phyloP scores from a whole-genome alignment of 2,113 vertebrate genomes.

The Aphelocoma coerulescens region DNA sequence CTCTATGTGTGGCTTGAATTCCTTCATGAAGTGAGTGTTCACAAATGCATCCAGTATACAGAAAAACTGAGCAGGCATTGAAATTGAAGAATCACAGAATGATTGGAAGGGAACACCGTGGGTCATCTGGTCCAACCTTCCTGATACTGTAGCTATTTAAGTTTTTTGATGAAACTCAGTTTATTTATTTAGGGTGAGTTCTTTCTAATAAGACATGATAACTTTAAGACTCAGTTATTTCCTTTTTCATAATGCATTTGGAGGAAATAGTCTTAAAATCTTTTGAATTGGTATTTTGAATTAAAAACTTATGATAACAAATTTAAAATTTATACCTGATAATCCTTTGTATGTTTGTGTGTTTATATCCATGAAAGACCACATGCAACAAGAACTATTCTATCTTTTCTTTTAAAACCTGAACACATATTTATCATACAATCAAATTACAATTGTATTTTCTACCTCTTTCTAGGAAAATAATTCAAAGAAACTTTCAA shows the following conservation, averaged over 20 bases:
- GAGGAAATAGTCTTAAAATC: background rate
- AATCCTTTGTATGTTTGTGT: background rate
- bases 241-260: background rate
- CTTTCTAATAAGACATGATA: background rate
- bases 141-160: background rate
- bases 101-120: background rate
- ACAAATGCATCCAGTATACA: background rate
- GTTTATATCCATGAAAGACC: background rate
- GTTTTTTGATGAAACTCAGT: background rate
- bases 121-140: background rate
- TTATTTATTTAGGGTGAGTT: background rate
- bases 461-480: background rate
- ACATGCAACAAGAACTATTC: background rate
- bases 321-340: background rate
- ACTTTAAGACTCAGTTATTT: background rate
- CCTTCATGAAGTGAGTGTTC: background rate
- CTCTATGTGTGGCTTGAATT: background rate
- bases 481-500: background rate
- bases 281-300: background rate
- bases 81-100: background rate
- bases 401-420: background rate
- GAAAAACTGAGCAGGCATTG: background rate
- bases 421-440: background rate
- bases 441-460: background rate
- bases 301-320: background rate